These are phyloP conservation scores for Chrysolina haemoptera DNA, from an alignment of 2,888 invertebrate species.

Conservation along the genomic window DNA sequence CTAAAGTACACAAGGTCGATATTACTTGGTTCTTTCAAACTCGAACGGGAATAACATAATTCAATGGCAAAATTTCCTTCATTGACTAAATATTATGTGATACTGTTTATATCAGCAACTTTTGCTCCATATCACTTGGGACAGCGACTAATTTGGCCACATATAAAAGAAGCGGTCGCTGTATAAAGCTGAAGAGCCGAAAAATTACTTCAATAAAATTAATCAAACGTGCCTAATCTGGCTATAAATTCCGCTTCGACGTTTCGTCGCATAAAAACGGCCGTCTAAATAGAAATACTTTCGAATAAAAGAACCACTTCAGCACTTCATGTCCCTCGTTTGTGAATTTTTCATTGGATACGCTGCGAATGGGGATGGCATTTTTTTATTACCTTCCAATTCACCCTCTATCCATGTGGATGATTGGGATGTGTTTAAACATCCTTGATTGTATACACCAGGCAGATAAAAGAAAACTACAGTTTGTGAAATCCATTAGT, in stretches of 20 bases:
- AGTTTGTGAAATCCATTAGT: no score
- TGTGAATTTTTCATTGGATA: background rate
- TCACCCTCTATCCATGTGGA: no score
- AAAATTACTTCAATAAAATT: conserved; percentile 43
- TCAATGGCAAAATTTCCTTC: background rate
- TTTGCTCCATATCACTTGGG: background rate
- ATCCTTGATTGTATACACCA: no score
- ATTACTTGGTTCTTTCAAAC: no score
- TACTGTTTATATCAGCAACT: no score
- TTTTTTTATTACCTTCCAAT: background rate
- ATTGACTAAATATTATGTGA: background rate
- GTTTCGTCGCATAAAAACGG: conserved; percentile 34
- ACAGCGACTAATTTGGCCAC: background rate
- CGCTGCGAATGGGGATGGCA: background rate
- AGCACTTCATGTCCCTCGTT: background rate
- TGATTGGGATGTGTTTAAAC: no score
- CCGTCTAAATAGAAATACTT: background rate
- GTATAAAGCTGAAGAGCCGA: conserved; percentile 4
- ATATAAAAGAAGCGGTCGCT: background rate
- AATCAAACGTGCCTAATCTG: conserved; percentile 44
- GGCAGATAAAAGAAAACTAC: no score
- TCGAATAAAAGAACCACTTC: background rate
- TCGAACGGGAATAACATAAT: no score
- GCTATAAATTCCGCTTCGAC: conserved; percentile 38
- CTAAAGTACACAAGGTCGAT: no score